Evolutionary conservation across 1,140 invertebrate genomes (phyloP), one percentile per base, ranked within the genome.

Genomic region (Danaus melanippus): DNA sequence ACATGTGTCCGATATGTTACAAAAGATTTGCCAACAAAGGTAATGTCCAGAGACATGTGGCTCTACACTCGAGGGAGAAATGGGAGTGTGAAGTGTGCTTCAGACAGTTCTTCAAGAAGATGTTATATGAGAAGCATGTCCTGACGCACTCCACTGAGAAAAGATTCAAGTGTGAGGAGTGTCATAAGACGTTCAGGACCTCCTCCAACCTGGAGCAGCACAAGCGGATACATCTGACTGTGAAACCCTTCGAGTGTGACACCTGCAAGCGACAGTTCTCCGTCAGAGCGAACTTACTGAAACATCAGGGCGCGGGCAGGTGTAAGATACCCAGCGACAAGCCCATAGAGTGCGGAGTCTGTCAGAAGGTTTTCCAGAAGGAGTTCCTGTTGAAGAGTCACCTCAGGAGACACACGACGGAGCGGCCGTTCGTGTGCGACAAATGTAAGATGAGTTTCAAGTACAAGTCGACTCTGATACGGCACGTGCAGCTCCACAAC

Each of bases 391-490:
- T 77, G 0, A 70, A 72, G 40, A 75, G 74, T 61, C 79, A 83
- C 52, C 17, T 77, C 0, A 39, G 58, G 6, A 61, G 59, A 32
- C 79, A 83, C 44, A 68, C 66, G 1, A 74, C 63, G 0, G 76
- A 76, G 1, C 58, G 57, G 11, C 79, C 76, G 0, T 83, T 56
- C 55, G 15, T 39, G 0, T 83, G 79, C 21, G 72, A 75, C 11
- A 42, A 60, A 6, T 83, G 79, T 11, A 50, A 68, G 1, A 70
- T 71, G 65, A 61, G 50, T 15, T 80, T 79, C 9, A 79, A 83
- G 52, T 71, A 79, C n/a, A 83, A 79, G 46, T 74, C 71, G 1
- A 74, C 76, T 0, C 46, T 82, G 2, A 63, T 76, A 0, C 46
- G 71, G 1, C 79, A 82, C 42, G 60, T 73, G 8, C 70, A 73